Evolutionary conservation across 2,888 invertebrate species (phyloP).

Genomic region (Spodoptera littoralis): DNA sequence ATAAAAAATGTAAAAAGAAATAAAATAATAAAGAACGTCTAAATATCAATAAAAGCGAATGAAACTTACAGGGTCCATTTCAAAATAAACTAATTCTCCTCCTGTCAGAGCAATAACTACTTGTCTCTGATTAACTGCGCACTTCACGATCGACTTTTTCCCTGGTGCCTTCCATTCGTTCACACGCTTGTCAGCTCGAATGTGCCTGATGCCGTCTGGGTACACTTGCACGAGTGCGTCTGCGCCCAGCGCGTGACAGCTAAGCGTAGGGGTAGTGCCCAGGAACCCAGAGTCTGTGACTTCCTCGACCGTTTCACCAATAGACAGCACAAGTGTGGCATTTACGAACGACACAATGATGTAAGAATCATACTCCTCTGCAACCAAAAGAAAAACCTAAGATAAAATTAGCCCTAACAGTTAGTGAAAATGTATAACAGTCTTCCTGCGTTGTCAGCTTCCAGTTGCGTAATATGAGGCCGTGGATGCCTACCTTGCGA

Average conservation of each 20-base stretch:
- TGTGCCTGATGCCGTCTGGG: constrained; percentile 99
- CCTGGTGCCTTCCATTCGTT: constrained; percentile 99
- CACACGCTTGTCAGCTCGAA: constrained; percentile 98
- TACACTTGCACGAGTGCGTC: constrained; percentile 99
- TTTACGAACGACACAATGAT: constrained; percentile 99
- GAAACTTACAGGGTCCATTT: constrained; percentile 98
- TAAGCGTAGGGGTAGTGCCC: constrained; percentile 99
- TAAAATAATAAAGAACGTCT: neutral
- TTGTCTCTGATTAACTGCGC: constrained; percentile 99
- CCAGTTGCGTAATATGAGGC: constrained; percentile 70
- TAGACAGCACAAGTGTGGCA: constrained; percentile 99
- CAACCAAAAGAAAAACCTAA: constrained; percentile 89
- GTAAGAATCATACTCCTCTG: constrained; percentile 99
- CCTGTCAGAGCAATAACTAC: constrained; percentile 99
- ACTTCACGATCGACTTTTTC: constrained; percentile 98
- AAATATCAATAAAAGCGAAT: neutral
- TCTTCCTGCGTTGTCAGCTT: constrained; percentile 70
- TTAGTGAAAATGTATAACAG: constrained; percentile 52
- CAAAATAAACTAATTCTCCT: constrained; percentile 99
- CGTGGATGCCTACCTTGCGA: constrained; percentile 82
- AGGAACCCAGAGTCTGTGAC: constrained; percentile 99
- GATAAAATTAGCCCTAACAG: constrained; percentile 59
- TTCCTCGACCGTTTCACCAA: constrained; percentile 99
- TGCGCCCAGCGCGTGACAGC: constrained; percentile 98
- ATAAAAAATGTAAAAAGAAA: constrained; percentile 1